Evolutionary conservation across 92 coral and sea anemone genomes (phyloP).

Genomic region (Diadumene lineata): DNA sequence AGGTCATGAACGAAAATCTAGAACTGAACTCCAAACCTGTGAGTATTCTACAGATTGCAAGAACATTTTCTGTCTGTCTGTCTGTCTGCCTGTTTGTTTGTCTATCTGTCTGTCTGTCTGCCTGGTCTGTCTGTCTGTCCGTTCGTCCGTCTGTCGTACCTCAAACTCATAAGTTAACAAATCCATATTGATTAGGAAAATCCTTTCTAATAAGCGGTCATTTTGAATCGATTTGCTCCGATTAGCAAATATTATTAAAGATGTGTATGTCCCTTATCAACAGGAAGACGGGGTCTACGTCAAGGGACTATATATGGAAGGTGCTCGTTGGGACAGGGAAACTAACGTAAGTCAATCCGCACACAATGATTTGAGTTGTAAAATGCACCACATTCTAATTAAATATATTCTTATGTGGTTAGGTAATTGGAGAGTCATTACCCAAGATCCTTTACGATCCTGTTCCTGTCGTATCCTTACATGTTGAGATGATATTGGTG

Average conservation of each 20-base stretch:
- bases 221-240: no score
- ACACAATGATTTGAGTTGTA: no score
- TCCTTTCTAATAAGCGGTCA: no score
- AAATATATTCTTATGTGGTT: conserved; percentile 2
- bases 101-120: no score
- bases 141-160: no score
- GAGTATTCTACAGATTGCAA: no score
- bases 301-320: conserved; percentile 92
- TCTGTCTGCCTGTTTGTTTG: no score
- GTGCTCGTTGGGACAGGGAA: conserved; percentile 92
- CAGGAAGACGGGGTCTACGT: conserved; percentile 95
- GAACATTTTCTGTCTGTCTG: no score
- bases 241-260: background rate
- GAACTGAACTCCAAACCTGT: conserved; percentile 76
- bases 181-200: no score
- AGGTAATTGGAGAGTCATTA: conserved; percentile 92
- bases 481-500: background rate
- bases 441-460: conserved; percentile 92
- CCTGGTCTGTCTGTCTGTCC: no score
- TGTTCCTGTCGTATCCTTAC: conserved; percentile 94
- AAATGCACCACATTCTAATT: no score
- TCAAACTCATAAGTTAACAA: no score
- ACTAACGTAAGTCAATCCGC: conserved; percentile 64
- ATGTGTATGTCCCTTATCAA: background rate
- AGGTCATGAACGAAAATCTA: conserved; percentile 84